Percentiles rank a stretch among this genome's conserved stretches.
Conservation (phyloP, 64 coral and sea anemone species). For the Pocillopora damicornis region DNA sequence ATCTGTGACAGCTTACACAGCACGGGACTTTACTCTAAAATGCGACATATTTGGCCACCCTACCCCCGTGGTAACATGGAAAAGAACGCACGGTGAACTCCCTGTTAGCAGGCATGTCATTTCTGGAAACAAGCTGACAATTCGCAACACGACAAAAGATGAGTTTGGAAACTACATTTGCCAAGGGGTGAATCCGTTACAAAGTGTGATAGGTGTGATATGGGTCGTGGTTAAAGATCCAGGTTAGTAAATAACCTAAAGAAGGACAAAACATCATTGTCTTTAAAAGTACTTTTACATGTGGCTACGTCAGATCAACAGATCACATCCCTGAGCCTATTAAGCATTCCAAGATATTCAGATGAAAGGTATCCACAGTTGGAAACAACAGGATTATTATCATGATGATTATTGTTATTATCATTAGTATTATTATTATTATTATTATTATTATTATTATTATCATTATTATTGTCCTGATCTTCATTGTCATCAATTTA, state of each 20-base stretch:
- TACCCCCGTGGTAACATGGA: conserved; percentile 52
- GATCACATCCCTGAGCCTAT: background rate
- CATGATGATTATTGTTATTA: too few species aligned
- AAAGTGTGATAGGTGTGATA: conserved; percentile 23
- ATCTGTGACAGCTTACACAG: conserved; percentile 27
- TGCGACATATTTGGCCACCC: conserved; percentile 60
- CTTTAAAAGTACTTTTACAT: background rate
- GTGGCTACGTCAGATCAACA: too few species aligned
- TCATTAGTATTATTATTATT: too few species aligned
- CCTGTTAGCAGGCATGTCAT: background rate
- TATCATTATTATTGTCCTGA: too few species aligned
- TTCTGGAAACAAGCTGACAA: conserved; percentile 38
- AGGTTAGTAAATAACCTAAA: conserved; percentile 16
- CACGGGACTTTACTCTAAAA: conserved; percentile 41
- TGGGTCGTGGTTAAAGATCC: conserved; percentile 36
- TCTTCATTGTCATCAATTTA: too few species aligned
- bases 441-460: too few species aligned
- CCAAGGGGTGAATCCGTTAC: conserved; percentile 36
- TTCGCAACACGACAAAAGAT: conserved; percentile 25
- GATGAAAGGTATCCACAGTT: too few species aligned
- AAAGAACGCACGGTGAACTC: background rate
- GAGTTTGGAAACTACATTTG: conserved; percentile 37
- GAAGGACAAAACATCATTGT: background rate
- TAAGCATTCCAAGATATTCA: background rate
- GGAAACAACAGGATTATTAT: too few species aligned